Conservation (phyloP, 64 coral and sea anemone species). For the Porites lutea region DNA sequence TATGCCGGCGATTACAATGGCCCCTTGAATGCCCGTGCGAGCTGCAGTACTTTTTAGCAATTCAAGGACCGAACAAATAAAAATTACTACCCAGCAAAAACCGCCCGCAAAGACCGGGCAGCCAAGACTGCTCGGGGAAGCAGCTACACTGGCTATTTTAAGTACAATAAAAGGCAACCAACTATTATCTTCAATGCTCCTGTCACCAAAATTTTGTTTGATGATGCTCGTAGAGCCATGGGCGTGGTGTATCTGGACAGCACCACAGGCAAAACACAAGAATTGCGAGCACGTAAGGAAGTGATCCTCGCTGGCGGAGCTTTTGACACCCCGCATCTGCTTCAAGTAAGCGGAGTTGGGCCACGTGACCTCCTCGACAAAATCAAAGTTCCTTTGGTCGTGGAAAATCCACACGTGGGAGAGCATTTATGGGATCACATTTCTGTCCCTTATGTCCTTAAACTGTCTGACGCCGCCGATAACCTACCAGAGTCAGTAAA, state of each 20-base stretch:
- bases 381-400: conserved; percentile 42
- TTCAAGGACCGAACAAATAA: conserved; percentile 46
- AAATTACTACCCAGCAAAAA: neutral
- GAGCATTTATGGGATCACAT: conserved; percentile 68
- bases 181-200: conserved; percentile 14
- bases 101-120: conserved; percentile 41
- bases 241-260: conserved; percentile 51
- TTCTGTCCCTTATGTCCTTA: conserved; percentile 76
- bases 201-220: conserved; percentile 53
- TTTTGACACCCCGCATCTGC: conserved; percentile 73
- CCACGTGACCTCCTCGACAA: conserved; percentile 39
- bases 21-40: conserved; percentile 8
- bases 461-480: conserved; percentile 33
- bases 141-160: conserved; percentile 65
- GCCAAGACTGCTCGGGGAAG: conserved; percentile 61
- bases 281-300: conserved; percentile 41
- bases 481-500: conserved; percentile 39
- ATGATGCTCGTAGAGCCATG: conserved; percentile 16
- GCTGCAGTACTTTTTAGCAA: conserved; percentile 68
- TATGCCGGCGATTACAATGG: conserved; percentile 67
- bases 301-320: conserved; percentile 51
- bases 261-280: conserved; percentile 23
- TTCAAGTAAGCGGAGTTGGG: conserved; percentile 74
- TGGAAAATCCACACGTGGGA: conserved; percentile 48
- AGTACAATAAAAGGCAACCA: conserved; percentile 31